phyloP scores from a whole-genome alignment of 2,888 invertebrate species.

The Meloe dianella region DNA sequence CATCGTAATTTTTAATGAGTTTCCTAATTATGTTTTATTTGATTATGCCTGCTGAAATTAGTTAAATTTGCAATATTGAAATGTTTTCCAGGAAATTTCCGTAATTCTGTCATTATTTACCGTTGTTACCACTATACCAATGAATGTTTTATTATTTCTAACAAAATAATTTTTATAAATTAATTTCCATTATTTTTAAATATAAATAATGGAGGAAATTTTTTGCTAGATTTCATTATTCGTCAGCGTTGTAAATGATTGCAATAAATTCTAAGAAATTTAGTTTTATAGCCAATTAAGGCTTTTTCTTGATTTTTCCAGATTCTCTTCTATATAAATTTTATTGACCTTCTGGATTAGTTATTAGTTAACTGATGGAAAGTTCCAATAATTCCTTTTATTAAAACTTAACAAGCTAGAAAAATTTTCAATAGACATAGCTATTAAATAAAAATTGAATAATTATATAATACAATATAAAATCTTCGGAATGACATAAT shows the following conservation, averaged over 20 bases:
- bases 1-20: neutral
- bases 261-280: neutral
- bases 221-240: neutral
- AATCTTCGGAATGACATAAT: neutral
- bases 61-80: neutral
- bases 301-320: neutral
- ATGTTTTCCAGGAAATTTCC: neutral
- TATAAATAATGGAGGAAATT: neutral
- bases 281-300: neutral
- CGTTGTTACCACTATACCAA: too few relatives aligned
- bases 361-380: neutral
- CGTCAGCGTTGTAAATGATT: neutral
- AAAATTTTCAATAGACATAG: neutral
- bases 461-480: neutral
- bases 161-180: neutral
- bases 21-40: neutral
- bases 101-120: neutral
- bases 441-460: neutral
- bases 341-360: slow-evolving; percentile 2
- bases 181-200: neutral
- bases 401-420: neutral
- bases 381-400: neutral
- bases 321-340: neutral
- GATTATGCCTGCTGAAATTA: neutral
- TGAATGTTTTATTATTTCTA: neutral